Evolutionary conservation across 2,113 vertebrate genomes (phyloP).

Genomic region (Jacana jacana): DNA sequence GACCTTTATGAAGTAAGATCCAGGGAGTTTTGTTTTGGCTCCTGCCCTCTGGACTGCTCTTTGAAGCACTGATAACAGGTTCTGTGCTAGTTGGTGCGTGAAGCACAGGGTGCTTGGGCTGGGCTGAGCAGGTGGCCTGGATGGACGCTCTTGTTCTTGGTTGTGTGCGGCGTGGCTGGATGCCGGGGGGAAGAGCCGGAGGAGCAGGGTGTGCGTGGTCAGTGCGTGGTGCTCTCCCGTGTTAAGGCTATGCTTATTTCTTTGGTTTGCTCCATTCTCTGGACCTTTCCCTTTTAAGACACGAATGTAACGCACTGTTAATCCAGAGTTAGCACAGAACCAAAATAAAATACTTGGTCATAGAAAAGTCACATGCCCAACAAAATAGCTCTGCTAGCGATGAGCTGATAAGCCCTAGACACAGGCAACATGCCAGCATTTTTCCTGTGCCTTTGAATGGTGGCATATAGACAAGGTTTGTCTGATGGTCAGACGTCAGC

Average conservation of each 20-base stretch:
- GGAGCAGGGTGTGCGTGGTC: fast-evolving
- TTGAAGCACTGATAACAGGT: background rate
- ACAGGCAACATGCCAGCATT: fast-evolving
- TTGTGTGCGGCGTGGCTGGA: background rate
- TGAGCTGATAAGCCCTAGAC: background rate
- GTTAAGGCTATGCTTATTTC: background rate
- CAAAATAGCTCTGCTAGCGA: background rate
- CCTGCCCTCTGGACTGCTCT: background rate
- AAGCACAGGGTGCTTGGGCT: background rate
- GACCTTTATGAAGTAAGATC: background rate
- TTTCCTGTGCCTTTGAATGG: background rate
- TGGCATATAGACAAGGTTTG: background rate
- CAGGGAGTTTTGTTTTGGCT: background rate
- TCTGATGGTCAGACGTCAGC: background rate
- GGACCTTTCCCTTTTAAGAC: background rate
- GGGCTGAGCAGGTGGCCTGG: background rate
- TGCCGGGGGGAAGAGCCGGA: background rate
- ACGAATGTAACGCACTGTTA: background rate
- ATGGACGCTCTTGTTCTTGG: background rate
- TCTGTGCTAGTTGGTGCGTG: background rate
- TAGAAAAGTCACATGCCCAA: background rate
- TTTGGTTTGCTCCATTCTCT: background rate
- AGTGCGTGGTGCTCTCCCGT: background rate
- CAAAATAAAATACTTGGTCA: background rate
- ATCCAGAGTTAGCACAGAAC: background rate